Base-by-base conservation (phyloP, 2,797 vertebrate genomes). In the Petrocephalus schoutedeni region DNA sequence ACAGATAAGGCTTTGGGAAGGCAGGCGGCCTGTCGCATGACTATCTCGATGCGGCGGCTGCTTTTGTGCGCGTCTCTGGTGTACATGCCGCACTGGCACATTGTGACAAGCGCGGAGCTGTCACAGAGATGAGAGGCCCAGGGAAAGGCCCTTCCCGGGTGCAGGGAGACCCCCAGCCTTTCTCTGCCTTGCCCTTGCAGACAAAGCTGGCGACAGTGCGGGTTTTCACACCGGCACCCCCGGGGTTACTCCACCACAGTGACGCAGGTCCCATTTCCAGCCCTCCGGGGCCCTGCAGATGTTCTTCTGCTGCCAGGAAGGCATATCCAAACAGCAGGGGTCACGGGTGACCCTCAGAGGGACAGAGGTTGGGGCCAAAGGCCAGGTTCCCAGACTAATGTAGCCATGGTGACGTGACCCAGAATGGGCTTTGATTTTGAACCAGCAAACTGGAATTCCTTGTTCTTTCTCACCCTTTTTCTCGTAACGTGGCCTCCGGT, bases 381-480 rank as follows among this genome's bases (percentile, higher is more conserved):
- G 94, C 95, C 95, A 94, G 87, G 89, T 93, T 94, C 92, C 91
- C 92, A 94, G 93, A 91, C 93, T 93, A 91, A 89, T 91, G 94
- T 95, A 94, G 91, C 91, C 93, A 92, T 91, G 91, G 93, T 88
- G 92, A 95, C 90, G 89, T 92, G 93, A 94, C 94, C 93, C 94
- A 92, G 92, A 92, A 89, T 90, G 90, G 86, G 89, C 88, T 87
- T 90, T 88, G 74, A 82, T 77, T 61, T 85, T 36, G n/a, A 88
- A 88, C 86, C 84, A 54, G 90, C 89, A 87, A 87, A 54, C 59
- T 89, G 86, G 89, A 91, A 91, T 92, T 90, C 89, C 86, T 57
- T 87, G 53, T 28, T 87, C 86, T 86, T 54, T 53, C 59, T 36
- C 87, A 67, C 57, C 32, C 57, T 32, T 86, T 21, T 74, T 41